Conservation (phyloP, 2,113 vertebrate genomes). For the Chaetorhynchus papuensis region DNA sequence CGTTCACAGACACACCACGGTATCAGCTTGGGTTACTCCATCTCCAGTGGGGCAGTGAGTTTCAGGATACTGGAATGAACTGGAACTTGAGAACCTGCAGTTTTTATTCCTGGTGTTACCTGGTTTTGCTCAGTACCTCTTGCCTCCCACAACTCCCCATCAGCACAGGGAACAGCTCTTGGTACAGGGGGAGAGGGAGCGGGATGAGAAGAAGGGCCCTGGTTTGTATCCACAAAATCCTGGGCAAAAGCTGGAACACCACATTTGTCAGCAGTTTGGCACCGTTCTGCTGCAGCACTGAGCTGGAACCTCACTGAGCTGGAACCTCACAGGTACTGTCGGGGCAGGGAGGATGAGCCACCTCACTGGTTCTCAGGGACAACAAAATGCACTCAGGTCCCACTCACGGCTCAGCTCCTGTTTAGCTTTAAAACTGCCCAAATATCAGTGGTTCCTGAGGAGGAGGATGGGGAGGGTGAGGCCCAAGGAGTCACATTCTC, state of each 20-base stretch:
- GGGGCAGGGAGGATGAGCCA: accelerated
- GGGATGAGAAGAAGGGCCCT: background rate
- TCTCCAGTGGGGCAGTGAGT: background rate
- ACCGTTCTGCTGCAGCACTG: background rate
- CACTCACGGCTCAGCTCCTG: accelerated
- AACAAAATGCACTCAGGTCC: accelerated
- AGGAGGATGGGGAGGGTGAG: background rate
- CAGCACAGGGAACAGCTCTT: background rate
- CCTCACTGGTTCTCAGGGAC: accelerated
- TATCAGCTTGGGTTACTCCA: accelerated
- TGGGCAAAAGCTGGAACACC: background rate
- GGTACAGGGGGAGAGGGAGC: background rate
- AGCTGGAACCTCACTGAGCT: background rate
- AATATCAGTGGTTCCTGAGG: accelerated
- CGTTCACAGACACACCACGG: accelerated
- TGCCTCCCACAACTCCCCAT: background rate
- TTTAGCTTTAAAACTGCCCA: background rate
- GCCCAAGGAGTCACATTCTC: background rate
- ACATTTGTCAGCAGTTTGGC: background rate
- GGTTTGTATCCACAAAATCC: background rate
- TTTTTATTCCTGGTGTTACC: accelerated
- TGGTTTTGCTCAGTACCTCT: background rate
- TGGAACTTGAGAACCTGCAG: background rate
- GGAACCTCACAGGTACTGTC: accelerated
- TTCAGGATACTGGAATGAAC: background rate